Evolutionary conservation across 2,797 vertebrate genomes (phyloP), one percentile per base, ranked within the genome.

Genomic region (Poecilia wingei): DNA sequence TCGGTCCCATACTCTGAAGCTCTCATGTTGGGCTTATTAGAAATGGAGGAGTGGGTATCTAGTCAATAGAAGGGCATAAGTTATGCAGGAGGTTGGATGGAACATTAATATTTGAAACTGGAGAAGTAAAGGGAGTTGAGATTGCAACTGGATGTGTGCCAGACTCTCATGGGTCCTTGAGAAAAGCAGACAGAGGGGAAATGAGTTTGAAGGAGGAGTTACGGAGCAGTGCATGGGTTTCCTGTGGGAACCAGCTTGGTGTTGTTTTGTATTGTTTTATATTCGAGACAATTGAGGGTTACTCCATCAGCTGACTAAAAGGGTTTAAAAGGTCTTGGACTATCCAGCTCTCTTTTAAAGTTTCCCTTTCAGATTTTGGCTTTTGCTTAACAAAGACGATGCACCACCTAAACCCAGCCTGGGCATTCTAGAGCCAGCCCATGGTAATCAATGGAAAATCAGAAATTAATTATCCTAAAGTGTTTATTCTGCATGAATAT

Each of bases 111-210:
- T 86, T 79, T 77, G 64, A 72, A 88, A 70, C 80, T 53, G 41
- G 55, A 70, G 78, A 74, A 78, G 72, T 71, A 31, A 69, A 83
- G 41, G 82, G 79, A 77, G 80, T 80, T 81, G 87, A 86, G 86
- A 71, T 74, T 88, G 84, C 91, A 88, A 87, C 87, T 95, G 94
- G 90, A 88, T 89, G 22, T 78, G 79, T 87, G 89, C 91, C 92
- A 83, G 80, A 79, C 87, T 89, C 87, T 87, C 82, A 75, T 85
- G 81, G 89, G 87, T 89, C 82, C 87, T 92, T 87, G 80, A 92
- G 80, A 90, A 88, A 88, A 59, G 45, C 64, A 89, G 72, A 72
- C 51, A 59, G 72, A 84, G 76, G 72, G 68, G 57, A 72, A 83
- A 85, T 74, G 59, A 39, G 55, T 74, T 85, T 53, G 76, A 39